These are phyloP conservation scores for Opisthograptis luteolata DNA, from an alignment of 2,888 invertebrate species.

Conservation along the genomic window DNA sequence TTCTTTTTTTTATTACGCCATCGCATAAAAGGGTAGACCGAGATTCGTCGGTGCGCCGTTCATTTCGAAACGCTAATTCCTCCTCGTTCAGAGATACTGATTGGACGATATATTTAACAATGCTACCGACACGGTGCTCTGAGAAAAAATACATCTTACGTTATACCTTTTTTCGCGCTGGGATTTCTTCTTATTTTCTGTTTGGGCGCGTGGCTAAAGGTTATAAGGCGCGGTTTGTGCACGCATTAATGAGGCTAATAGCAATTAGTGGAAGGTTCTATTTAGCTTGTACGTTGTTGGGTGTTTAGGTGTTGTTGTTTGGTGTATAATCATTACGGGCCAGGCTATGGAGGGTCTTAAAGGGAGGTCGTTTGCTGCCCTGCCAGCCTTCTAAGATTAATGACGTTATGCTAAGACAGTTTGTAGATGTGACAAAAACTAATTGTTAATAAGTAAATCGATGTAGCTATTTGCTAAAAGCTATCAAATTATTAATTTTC, in stretches of 20 bases:
- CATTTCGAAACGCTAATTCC: slow-evolving; percentile 77
- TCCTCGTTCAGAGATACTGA: slow-evolving; percentile 76
- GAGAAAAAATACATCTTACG: slow-evolving; percentile 78
- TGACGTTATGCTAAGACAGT: slow-evolving; percentile 77
- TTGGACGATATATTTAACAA: slow-evolving; percentile 84
- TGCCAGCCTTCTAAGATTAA: slow-evolving; percentile 80
- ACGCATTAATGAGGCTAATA: slow-evolving; percentile 74
- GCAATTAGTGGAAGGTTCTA: slow-evolving; percentile 73
- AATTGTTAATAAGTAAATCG: slow-evolving; percentile 64
- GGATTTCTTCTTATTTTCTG: slow-evolving; percentile 73
- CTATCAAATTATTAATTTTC: slow-evolving; percentile 3
- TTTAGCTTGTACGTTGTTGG: slow-evolving; percentile 65
- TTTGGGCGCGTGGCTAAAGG: slow-evolving; percentile 57
- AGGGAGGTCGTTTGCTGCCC: slow-evolving; percentile 81
- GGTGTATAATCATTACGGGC: slow-evolving; percentile 71
- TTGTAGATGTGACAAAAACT: slow-evolving; percentile 75
- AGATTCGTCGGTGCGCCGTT: slow-evolving; percentile 66
- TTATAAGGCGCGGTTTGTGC: slow-evolving; percentile 54
- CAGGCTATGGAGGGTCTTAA: slow-evolving; percentile 79
- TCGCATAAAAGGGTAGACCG: slow-evolving; percentile 79
- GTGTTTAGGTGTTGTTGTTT: slow-evolving; percentile 68
- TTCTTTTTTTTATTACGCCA: slow-evolving; percentile 74
- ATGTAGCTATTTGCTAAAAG: slow-evolving; percentile 44
- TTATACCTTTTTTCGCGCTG: slow-evolving; percentile 72
- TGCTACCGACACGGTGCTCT: slow-evolving; percentile 76